Evolutionary conservation across 2,888 invertebrate genomes (phyloP), one percentile per base, ranked within the genome.

Genomic region (Volucella inanis): DNA sequence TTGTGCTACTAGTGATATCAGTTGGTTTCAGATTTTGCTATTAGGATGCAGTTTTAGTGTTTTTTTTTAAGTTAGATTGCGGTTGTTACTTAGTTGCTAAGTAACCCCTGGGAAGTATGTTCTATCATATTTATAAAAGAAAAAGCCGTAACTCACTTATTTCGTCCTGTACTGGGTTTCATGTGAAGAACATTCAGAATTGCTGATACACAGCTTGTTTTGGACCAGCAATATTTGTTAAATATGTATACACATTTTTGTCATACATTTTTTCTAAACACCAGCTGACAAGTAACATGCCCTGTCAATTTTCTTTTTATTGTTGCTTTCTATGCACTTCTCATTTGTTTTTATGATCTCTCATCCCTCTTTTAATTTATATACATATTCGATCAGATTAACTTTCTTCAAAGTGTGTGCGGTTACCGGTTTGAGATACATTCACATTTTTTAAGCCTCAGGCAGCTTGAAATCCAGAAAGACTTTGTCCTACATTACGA

Each of bases 331-430:
- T 43, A 67, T 67, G 57, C 61, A 68, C 45, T 77, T 43, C 65
- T 4, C 2, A n/a, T 49, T 22, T 57, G 15, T 38, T 15, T 68
- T 47, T 49, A 1, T 39, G 18, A 59, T 54, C 59, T 64, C 39
- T 68, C 31, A 65, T 52, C 62, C 57, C 64, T 50, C 74, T 61
- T 67, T 45, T 47, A 50, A 61, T 57, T n/a, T n/a, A n/a, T n/a
- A n/a, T 74, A 31, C 6, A 31, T 55, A 64, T 74, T 79, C 84
- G 64, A 77, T 70, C 59, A 38, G 59, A 71, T 79, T 59, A 65
- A 54, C 52, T 68, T 68, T 79, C 47, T 47, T 43, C 12, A 15
- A 31, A 43, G 38, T 45, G 14, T 22, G 3, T 41, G 57, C 11
- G 31, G 47, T 41, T 65, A 22, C 15, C 43, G 43, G 43, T 11